Evolutionary conservation across 2,113 vertebrate genomes (phyloP), one percentile per base, ranked within the genome.

Genomic region (Poeciliopsis turrubarensis): DNA sequence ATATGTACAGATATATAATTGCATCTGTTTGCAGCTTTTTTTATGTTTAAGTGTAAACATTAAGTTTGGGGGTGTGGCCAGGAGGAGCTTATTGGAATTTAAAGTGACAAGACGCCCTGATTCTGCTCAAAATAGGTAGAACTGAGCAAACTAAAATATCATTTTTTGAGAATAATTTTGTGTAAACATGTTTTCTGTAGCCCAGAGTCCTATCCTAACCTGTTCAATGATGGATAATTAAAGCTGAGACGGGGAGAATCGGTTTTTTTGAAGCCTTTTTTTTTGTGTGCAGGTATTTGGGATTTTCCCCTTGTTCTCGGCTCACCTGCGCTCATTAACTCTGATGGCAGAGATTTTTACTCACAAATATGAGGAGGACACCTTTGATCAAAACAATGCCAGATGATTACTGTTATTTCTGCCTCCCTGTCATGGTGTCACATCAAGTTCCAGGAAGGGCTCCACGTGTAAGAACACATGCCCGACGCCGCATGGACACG

Each of bases 321-420:
- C 22, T n/a, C 51, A 57, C 77, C 54, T 27, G 47, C 75, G 60
- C 26, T 74, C 68, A 37, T 84, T 75, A 73, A 65, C 57, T 72
- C n/a, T 79, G 81, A 91, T 62, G 57, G 65, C 51, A 70, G 65
- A 75, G 64, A 57, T 71, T 57, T 89, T 60, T 47, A 6, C 65
- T 83, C 87, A 78, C 72, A 89, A 81, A 83, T 76, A 80, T 70
- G 44, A 57, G 70, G 73, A 81, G 61, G 79, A 84, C 71, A 69
- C 75, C 87, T 90, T 90, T 86, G 86, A 91, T 91, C 81, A 26
- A 70, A 89, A 87, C 86, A 74, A 65, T 73, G 69, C 60, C 2
- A 12, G 72, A 78, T 85, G 89, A 93, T 92, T 91, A 88, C 77
- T 78, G 86, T 87, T 63, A 88, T 92, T 85, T 71, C 51, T 68